phyloP scores from a whole-genome alignment of 2,888 invertebrate genomes.

The Apotomis turbidana region DNA sequence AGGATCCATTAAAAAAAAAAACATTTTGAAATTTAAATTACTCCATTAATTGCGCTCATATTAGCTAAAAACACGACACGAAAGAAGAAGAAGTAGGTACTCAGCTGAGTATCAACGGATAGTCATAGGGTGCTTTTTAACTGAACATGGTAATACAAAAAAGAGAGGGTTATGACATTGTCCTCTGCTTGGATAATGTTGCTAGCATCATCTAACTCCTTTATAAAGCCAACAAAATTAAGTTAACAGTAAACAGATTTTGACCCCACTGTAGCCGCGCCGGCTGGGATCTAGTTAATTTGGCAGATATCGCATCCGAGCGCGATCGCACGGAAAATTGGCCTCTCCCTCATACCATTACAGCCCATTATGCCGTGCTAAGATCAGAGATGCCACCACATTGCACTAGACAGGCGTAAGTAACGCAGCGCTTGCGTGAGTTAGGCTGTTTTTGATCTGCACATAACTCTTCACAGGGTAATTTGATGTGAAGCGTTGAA shows the following conservation, averaged over 20 bases:
- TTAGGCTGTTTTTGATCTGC: background rate
- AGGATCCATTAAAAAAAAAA: no score
- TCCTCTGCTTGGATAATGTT: no score
- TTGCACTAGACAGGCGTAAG: background rate
- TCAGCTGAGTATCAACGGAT: no score
- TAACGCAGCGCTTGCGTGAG: background rate
- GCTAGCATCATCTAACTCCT: no score
- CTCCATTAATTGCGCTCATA: no score
- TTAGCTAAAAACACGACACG: no score
- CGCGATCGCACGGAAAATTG: slow-evolving; percentile 80
- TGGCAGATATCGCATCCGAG: slow-evolving; percentile 68
- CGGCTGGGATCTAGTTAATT: slow-evolving; percentile 67
- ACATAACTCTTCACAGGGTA: background rate
- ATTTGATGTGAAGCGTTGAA: slow-evolving; percentile 16
- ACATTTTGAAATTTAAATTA: no score
- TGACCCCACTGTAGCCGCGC: slow-evolving; percentile 59
- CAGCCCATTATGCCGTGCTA: slow-evolving; percentile 73
- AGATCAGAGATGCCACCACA: slow-evolving; percentile 27
- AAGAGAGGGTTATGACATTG: no score
- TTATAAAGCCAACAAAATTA: no score
- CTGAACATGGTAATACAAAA: no score
- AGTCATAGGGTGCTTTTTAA: no score
- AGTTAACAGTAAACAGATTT: background rate
- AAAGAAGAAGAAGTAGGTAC: no score
- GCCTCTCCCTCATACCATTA: slow-evolving; percentile 74